These are phyloP conservation scores for Paragorgia papillata DNA, from an alignment of 92 coral and sea anemone genomes.

Conservation along the genomic window DNA sequence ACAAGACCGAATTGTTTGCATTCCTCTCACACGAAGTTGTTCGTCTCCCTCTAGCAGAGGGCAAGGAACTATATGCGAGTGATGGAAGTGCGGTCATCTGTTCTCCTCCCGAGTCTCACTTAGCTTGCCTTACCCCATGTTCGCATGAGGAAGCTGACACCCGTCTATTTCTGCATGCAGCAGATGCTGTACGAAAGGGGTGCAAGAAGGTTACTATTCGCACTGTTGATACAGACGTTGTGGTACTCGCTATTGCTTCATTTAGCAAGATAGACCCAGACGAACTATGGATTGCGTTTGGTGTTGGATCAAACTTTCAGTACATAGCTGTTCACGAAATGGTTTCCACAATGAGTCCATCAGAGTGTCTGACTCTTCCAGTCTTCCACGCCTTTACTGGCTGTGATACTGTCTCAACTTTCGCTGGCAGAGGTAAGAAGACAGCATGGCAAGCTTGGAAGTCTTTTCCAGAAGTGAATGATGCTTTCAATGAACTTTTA, in stretches of 20 bases:
- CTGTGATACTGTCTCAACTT: conserved; percentile 41
- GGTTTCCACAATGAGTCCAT: neutral
- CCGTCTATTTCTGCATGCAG: conserved; percentile 28
- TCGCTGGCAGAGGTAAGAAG: conserved; percentile 44
- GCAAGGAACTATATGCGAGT: conserved; percentile 22
- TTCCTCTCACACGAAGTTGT: conserved; percentile 26
- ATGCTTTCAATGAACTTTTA: conserved; percentile 27
- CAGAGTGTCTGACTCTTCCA: conserved; percentile 14
- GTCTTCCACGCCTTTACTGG: conserved; percentile 43
- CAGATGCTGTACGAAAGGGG: conserved; percentile 17
- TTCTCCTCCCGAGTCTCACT: neutral
- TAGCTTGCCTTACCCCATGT: conserved; percentile 23
- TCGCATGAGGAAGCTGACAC: conserved; percentile 37
- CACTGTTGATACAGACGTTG: conserved; percentile 44
- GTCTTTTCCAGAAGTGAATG: conserved; percentile 51
- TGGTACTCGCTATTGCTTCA: conserved; percentile 24
- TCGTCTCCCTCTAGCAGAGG: conserved; percentile 19
- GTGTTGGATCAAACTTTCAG: conserved; percentile 15
- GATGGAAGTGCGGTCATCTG: no score
- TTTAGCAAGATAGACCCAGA: neutral
- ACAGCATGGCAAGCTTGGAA: conserved; percentile 60
- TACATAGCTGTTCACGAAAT: conserved; percentile 41
- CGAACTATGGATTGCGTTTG: conserved; percentile 44
- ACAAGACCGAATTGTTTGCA: conserved; percentile 41
- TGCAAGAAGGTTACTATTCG: conserved; percentile 15